Conservation (phyloP, 2,888 invertebrate species). For the Callimorpha dominula region DNA sequence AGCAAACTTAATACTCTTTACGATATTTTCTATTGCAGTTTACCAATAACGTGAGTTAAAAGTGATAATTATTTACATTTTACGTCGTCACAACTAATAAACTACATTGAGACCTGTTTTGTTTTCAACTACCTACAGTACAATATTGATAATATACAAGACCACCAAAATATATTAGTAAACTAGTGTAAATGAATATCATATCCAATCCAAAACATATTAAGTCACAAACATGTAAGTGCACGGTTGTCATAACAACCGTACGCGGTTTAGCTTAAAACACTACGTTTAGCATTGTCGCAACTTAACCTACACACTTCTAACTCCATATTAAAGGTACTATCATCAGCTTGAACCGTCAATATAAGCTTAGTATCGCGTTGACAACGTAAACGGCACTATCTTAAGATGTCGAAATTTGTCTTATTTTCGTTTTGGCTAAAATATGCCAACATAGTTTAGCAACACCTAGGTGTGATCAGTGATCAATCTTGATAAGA, state of each 20-base stretch:
- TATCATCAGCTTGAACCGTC: neutral
- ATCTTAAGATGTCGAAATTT: neutral
- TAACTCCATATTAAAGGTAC: slow-evolving; percentile 41
- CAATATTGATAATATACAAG: neutral
- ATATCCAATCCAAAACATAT: neutral
- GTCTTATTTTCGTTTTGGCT: neutral
- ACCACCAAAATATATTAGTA: neutral
- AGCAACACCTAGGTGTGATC: neutral
- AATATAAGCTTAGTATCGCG: neutral
- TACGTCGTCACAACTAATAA: too few species aligned
- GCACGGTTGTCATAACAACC: slow-evolving; percentile 52
- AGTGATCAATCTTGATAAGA: neutral
- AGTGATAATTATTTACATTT: too few species aligned
- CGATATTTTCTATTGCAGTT: neutral
- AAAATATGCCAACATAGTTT: neutral
- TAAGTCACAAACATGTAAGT: neutral
- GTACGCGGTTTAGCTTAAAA: slow-evolving; percentile 31
- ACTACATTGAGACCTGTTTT: too few species aligned
- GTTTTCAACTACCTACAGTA: neutral
- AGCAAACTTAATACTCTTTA: neutral
- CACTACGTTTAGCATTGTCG: slow-evolving; percentile 11
- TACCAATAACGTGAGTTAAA: neutral
- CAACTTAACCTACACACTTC: slow-evolving; percentile 21
- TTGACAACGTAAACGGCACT: slow-evolving; percentile 14
- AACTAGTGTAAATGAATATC: neutral